Evolutionary conservation across 1,140 invertebrate species (phyloP), one percentile per base, ranked within the genome.

Genomic region (Bilobella aurantiaca): DNA sequence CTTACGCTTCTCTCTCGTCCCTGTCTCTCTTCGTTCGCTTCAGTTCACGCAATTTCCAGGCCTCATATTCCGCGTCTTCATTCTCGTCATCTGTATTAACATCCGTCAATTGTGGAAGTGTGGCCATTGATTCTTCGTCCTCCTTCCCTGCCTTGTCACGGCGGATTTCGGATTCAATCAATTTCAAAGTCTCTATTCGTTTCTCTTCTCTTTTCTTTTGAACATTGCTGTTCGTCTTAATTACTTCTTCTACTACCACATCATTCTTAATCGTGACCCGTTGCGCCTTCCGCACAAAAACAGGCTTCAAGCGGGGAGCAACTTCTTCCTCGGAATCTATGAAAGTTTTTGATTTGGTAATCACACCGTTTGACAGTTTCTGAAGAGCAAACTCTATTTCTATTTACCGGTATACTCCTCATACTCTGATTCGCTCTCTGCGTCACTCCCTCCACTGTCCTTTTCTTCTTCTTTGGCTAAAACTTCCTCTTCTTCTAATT

Each of bases 71-170:
- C 3, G 96, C 84, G 77, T 99, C 96, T 74, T 87, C 85, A 77
- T 96, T 95, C 76, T 99, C 97, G 79, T 99, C 96, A 76, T 97
- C 96, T 0, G 96, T 98, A 74, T 89, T 87, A 1, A 99, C 87
- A 74, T 93, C 90, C 71, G 90, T 85, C n/a, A 95, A 80, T 59
- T 80, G 75, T 14, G 67, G 85, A 2, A n/a, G 8, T 1, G 58
- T 53, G 1, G 64, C 66, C 8, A 53, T 47, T 21, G 37, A 18
- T 3, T 57, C 64, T 0, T 57, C 63, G 27, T 72, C 85, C 1
- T 80, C 82, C 1, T 81, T 83, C 64, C 77, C 72, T 30, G 75
- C 73, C 59, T 75, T 78, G 68, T 81, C 89, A 74, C 89, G 88
- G 57, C 89, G 83, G 27, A 94, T 85, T 63, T 90, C 88, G 46